phyloP scores from a whole-genome alignment of 2,113 vertebrate species.

The Phocoena sinus region DNA sequence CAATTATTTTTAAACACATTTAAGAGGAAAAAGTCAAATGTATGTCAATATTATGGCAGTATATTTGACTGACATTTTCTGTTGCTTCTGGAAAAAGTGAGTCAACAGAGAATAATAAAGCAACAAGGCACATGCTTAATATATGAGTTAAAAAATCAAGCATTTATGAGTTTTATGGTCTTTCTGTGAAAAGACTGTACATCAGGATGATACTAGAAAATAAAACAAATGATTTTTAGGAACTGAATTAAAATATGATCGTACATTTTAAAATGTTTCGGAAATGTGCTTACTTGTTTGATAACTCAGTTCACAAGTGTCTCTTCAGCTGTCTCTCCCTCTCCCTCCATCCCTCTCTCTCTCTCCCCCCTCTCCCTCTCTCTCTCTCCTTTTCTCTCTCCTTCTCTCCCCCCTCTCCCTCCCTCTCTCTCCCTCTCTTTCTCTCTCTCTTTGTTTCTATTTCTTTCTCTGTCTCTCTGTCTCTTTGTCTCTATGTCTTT shows the following conservation, averaged over 20 bases:
- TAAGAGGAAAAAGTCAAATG: neutral
- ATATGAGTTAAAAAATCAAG: neutral
- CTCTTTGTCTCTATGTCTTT: neutral
- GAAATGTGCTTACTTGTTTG: neutral
- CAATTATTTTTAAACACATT: conserved; percentile 17
- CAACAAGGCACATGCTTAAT: neutral
- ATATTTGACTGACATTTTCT: neutral
- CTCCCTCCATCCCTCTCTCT: too few relatives aligned
- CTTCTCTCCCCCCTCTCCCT: too few relatives aligned
- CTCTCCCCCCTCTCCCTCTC: too few relatives aligned
- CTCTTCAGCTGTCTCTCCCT: neutral
- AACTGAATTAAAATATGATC: neutral
- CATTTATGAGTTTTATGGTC: neutral
- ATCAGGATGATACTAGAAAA: neutral
- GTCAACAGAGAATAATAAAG: neutral
- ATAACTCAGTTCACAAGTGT: neutral
- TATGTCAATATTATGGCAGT: neutral
- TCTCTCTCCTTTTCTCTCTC: too few relatives aligned
- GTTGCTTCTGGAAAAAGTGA: neutral
- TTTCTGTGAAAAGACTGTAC: neutral
- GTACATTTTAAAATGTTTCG: neutral
- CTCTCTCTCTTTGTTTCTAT: neutral
- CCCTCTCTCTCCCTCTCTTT: neutral
- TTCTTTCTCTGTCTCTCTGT: neutral
- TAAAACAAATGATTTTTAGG: neutral